Base-by-base conservation (phyloP, 37 sponge, comb jelly and placozoan genomes). In the Hexactinellida sp. region DNA sequence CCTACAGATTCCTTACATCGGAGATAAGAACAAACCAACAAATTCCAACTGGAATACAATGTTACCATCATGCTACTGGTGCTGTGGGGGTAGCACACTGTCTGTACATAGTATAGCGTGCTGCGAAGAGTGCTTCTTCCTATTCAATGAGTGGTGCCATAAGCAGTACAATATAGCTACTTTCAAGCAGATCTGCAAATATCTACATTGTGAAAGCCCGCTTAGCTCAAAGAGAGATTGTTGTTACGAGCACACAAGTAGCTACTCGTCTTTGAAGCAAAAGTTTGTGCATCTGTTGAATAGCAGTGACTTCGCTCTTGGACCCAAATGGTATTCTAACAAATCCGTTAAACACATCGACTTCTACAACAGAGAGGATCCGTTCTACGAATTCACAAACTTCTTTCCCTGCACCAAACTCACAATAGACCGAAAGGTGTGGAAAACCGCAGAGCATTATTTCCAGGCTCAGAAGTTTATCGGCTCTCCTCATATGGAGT, bases 391-490 rank as follows among this genome's bases (percentile, higher is more conserved):
- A 55, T 91, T 91, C 38, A 91, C 92, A 0, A 91, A 91, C 88
- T 91, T 91, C 83, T 82, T 36, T 76, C 47, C 36, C 0, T 30
- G 51, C 39, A 34, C 52, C 36, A 63, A 28, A n/a, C 9, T 91
- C 37, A 25, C 0, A 24, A 34, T 91, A 7, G 87, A 91, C 36
- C 84, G 71, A 35, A 54, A 39, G 37, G 38, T 1, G 0, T 91
- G 92, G 92, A 41, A 54, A 1, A 91, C 92, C 0, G 54, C 89
- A 36, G 92, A 91, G 54, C 89, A 91, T 85, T 91, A 91, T 82
- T 91, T 91, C 84, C 92, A 91, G n/a, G 89, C 89, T 39, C 92
- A 91, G 38, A 91, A 91, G 82, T 91, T 87, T 52, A 76, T 91
- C 23, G 92, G 92, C 24, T 87, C 92, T 32, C 89, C 92, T 23